Evolutionary conservation across 2,797 vertebrate species (phyloP).

Genomic region (Hemitrygon akajei): DNA sequence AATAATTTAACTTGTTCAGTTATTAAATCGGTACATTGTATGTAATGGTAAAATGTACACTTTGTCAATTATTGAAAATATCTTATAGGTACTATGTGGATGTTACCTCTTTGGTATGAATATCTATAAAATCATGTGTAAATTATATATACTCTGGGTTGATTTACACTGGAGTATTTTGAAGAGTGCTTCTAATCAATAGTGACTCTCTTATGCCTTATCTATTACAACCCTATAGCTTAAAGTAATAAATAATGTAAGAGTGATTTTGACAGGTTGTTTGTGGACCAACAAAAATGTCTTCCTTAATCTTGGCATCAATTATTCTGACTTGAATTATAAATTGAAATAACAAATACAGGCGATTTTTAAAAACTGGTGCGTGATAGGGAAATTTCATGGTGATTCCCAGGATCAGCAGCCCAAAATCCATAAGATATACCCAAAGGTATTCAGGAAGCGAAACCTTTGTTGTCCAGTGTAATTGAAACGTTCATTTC

Average conservation of each 20-base stretch:
- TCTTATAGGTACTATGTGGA: not conserved
- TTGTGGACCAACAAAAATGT: too few relatives aligned
- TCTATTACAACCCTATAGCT: not conserved
- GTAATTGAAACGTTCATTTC: not conserved
- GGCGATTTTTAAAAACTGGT: too few relatives aligned
- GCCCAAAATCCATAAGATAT: too few relatives aligned
- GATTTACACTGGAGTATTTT: not conserved
- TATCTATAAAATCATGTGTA: not conserved
- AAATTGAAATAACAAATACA: too few relatives aligned
- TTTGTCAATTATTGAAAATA: not conserved
- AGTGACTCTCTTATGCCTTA: not conserved
- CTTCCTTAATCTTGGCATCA: too few relatives aligned
- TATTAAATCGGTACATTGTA: not conserved
- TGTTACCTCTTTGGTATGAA: not conserved
- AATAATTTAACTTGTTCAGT: not conserved
- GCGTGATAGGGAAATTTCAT: too few relatives aligned
- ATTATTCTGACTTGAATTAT: too few relatives aligned
- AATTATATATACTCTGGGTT: not conserved
- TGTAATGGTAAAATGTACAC: not conserved
- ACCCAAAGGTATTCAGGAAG: too few relatives aligned
- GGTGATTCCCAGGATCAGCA: too few relatives aligned
- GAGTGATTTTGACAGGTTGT: too few relatives aligned
- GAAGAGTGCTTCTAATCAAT: not conserved
- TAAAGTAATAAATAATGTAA: too few relatives aligned
- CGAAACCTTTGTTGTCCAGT: too few relatives aligned